Percentiles rank a stretch among this genome's conserved stretches.
phyloP scores from a whole-genome alignment of 2,797 vertebrate species.

The Chaetophractus vellerosus region DNA sequence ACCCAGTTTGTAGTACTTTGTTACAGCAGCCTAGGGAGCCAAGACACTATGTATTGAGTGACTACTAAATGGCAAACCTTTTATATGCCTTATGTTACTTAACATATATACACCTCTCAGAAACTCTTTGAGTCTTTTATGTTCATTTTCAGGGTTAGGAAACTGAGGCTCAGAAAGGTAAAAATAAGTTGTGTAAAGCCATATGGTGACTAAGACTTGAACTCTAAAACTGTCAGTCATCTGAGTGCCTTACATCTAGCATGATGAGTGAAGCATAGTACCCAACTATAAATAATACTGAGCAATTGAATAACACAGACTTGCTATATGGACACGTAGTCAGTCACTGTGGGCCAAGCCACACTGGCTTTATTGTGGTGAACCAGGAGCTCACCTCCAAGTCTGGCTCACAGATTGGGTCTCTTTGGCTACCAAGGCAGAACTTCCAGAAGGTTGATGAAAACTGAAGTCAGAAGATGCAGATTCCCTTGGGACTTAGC shows the following conservation, averaged over 20 bases:
- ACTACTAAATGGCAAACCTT: not conserved
- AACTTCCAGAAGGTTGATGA: not conserved
- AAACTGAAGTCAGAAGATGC: not conserved
- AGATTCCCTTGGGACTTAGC: not conserved
- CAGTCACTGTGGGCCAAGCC: not conserved
- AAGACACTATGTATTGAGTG: not conserved
- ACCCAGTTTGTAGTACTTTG: too few relatives aligned
- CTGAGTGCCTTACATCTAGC: not conserved
- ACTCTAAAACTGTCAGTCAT: not conserved
- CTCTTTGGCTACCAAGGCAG: not conserved
- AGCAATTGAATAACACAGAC: accelerated
- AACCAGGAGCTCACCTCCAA: not conserved
- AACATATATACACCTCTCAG: not conserved
- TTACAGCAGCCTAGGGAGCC: too few relatives aligned
- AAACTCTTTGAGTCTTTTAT: not conserved
- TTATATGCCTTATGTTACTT: not conserved
- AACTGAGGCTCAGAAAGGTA: not conserved
- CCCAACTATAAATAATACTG: not conserved
- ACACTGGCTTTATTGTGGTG: accelerated
- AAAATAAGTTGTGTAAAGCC: not conserved
- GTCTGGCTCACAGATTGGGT: not conserved
- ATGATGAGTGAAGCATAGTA: not conserved
- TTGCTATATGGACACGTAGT: not conserved
- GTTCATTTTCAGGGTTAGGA: not conserved
- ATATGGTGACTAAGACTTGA: not conserved